Conservation (phyloP, 2,888 invertebrate genomes). For the Xiphydria camelus region DNA sequence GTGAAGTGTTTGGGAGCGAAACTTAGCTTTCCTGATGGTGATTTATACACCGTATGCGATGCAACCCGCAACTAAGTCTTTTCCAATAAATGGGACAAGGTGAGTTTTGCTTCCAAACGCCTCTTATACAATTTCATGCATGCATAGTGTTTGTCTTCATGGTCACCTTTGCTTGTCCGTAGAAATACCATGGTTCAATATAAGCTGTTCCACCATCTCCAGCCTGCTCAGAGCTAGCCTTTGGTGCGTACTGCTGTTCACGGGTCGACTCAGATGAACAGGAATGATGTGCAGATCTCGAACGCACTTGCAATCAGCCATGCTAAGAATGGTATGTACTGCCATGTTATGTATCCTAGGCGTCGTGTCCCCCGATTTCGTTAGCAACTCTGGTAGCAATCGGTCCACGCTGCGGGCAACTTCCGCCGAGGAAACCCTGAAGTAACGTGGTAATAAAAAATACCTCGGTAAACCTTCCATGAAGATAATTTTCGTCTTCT, state of each 20-base stretch:
- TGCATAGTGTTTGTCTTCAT: no score
- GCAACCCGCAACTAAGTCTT: no score
- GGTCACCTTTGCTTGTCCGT: slow-evolving; percentile 82
- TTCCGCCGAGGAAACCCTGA: slow-evolving; percentile 80
- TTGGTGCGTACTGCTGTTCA: slow-evolving; percentile 84
- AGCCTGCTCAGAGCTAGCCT: slow-evolving; percentile 81
- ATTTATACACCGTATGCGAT: no score
- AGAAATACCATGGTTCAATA: slow-evolving; percentile 82
- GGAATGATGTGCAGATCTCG: slow-evolving; percentile 82
- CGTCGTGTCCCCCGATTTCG: slow-evolving; percentile 86
- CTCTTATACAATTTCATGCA: no score
- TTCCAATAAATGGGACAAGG: no score
- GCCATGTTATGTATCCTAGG: slow-evolving; percentile 85
- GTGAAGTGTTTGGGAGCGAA: no score
- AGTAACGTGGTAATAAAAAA: no score
- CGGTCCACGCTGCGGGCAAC: slow-evolving; percentile 82
- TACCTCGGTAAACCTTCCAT: background rate
- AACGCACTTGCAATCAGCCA: slow-evolving; percentile 81
- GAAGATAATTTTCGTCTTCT: background rate
- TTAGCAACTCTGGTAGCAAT: slow-evolving; percentile 77
- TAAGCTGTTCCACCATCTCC: slow-evolving; percentile 86
- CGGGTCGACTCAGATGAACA: slow-evolving; percentile 79
- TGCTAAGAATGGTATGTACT: slow-evolving; percentile 82
- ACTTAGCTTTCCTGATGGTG: no score
- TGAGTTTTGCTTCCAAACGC: no score